These are phyloP conservation scores for Pantelozetes paolii DNA, from an alignment of 2,888 invertebrate genomes.

Conservation along the genomic window DNA sequence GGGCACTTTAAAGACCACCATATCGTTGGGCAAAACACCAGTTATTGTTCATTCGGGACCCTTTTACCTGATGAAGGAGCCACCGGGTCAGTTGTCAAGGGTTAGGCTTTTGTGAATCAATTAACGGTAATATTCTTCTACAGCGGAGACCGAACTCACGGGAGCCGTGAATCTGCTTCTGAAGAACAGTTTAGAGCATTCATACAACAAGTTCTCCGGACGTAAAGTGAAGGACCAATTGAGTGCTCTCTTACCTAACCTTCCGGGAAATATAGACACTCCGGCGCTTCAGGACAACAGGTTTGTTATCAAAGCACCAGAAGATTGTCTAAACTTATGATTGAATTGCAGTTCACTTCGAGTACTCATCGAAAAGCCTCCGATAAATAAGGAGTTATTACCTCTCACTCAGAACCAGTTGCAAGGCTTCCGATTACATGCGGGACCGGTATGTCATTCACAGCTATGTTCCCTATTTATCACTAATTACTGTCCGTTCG, in stretches of 20 bases:
- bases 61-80: conserved; percentile 96
- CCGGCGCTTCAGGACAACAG: conserved; percentile 67
- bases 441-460: conserved; percentile 78
- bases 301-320: conserved; percentile 34
- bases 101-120: background rate
- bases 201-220: conserved; percentile 80
- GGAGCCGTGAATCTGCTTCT: conserved; percentile 96
- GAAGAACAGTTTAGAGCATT: conserved; percentile 91
- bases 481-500: conserved; percentile 1
- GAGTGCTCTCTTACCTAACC: conserved; percentile 87
- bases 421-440: conserved; percentile 88
- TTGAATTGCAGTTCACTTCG: conserved; percentile 45
- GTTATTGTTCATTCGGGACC: conserved; percentile 85
- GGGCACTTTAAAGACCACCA: conserved; percentile 94
- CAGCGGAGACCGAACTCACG: conserved; percentile 84
- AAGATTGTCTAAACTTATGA: background rate
- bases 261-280: conserved; percentile 91
- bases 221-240: conserved; percentile 70
- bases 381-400: conserved; percentile 80
- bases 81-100: conserved; percentile 64
- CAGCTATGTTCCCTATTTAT: background rate
- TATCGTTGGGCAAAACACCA: conserved; percentile 92
- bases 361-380: conserved; percentile 78
- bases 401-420: conserved; percentile 81
- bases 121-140: background rate